These are phyloP conservation scores for Acleris laterana DNA, from an alignment of 2,888 invertebrate species.

Conservation along the genomic window DNA sequence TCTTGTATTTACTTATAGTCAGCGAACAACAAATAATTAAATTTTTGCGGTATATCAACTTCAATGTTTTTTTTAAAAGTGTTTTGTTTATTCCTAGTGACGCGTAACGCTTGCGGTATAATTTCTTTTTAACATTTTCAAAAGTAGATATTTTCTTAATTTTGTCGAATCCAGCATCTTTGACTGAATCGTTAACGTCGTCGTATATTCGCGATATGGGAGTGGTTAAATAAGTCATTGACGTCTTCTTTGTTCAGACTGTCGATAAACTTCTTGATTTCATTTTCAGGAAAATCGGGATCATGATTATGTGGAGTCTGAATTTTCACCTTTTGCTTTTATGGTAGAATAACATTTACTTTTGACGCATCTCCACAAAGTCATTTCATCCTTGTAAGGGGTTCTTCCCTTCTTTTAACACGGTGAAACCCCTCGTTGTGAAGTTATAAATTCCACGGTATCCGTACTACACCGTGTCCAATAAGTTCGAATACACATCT, in stretches of 20 bases:
- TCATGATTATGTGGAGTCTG: too few species aligned
- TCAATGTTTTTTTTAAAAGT: background rate
- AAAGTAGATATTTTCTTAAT: constrained; percentile 3
- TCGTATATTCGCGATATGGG: background rate
- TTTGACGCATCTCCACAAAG: too few species aligned
- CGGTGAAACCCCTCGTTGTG: too few species aligned
- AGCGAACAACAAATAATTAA: constrained; percentile 12
- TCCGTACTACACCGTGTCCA: too few species aligned
- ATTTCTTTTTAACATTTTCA: background rate
- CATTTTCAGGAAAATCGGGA: too few species aligned
- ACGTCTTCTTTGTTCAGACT: background rate
- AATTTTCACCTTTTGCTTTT: too few species aligned
- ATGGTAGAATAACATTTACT: too few species aligned
- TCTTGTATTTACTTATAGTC: constrained; percentile 13
- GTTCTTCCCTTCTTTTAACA: too few species aligned
- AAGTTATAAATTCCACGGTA: too few species aligned
- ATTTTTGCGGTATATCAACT: constrained; percentile 1
- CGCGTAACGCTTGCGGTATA: constrained; percentile 4
- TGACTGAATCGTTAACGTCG: constrained; percentile 6
- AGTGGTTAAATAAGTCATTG: background rate
- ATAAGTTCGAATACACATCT: too few species aligned
- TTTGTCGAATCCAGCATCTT: constrained; percentile 6
- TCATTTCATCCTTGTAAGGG: too few species aligned
- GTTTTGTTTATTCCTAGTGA: constrained; percentile 4
- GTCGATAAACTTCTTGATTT: too few species aligned